Percentiles rank a stretch among this genome's conserved stretches.
Evolutionary conservation across 2,888 invertebrate genomes (phyloP).

Genomic region (Campopleginae sp.): DNA sequence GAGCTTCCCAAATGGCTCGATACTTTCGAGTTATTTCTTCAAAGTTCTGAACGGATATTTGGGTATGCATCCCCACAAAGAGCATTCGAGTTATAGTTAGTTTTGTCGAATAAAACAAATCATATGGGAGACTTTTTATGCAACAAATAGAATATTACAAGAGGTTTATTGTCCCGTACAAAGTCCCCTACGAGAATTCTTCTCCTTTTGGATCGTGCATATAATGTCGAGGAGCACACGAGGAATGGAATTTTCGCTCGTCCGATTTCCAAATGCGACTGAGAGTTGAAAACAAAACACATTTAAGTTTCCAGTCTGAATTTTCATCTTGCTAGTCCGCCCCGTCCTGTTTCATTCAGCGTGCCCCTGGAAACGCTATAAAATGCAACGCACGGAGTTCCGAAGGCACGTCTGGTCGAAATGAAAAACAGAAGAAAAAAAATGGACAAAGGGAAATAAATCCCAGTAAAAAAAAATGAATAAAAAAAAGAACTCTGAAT

Average conservation of each 20-base stretch:
- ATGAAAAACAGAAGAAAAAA: not conserved
- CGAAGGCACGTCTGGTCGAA: slow-evolving; percentile 17
- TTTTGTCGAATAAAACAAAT: slow-evolving; percentile 29
- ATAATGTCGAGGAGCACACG: not conserved
- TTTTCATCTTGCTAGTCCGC: slow-evolving; percentile 18
- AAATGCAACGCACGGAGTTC: slow-evolving; percentile 16
- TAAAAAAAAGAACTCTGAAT: no score
- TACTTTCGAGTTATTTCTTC: not conserved
- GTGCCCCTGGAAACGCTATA: slow-evolving; percentile 6
- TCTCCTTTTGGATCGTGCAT: slow-evolving; percentile 28
- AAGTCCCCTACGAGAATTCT: slow-evolving; percentile 1
- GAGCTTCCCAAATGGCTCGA: slow-evolving; percentile 1
- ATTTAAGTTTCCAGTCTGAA: slow-evolving; percentile 71
- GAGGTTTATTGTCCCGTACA: slow-evolving; percentile 16
- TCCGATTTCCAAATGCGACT: slow-evolving; percentile 26
- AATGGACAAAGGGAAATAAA: not conserved
- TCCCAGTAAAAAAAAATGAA: not conserved
- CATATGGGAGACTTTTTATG: slow-evolving; percentile 24
- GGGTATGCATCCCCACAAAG: not conserved
- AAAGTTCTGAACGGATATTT: not conserved
- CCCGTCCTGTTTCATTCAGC: not conserved
- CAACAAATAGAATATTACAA: slow-evolving; percentile 11
- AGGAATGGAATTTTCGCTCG: slow-evolving; percentile 15
- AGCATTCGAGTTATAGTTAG: slow-evolving; percentile 9
- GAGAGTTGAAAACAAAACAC: slow-evolving; percentile 70